A percentile compares a stretch with the other conserved stretches of the same genome.
phyloP scores from a whole-genome alignment of 2,113 vertebrate species.

The Pseudorectes ferrugineus region DNA sequence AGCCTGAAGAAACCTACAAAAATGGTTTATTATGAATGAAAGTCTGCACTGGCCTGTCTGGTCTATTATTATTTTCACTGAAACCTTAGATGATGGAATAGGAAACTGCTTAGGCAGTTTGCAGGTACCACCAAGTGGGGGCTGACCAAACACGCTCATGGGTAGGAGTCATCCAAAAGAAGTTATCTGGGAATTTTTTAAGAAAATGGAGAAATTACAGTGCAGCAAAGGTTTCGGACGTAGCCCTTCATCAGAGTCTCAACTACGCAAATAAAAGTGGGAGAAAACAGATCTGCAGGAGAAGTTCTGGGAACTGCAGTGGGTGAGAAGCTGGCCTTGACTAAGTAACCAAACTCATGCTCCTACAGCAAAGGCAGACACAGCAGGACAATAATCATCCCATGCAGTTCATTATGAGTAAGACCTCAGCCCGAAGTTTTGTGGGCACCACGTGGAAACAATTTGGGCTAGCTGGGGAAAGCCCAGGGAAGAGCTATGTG shows the following conservation, averaged over 20 bases:
- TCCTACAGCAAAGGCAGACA: not conserved
- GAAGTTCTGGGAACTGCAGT: not conserved
- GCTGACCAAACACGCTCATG: not conserved
- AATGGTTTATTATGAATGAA: not conserved
- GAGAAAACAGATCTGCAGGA: not conserved
- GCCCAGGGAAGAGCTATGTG: not conserved
- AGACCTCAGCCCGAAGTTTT: not conserved
- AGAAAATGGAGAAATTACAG: not conserved
- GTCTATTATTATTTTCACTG: not conserved
- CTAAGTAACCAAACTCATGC: not conserved
- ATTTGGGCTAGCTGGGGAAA: not conserved
- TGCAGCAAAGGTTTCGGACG: not conserved
- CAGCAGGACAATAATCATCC: not conserved
- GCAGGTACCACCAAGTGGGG: not conserved
- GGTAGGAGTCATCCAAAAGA: not conserved
- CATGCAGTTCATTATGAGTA: not conserved
- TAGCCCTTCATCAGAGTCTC: not conserved
- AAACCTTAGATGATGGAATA: not conserved
- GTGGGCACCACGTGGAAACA: not conserved
- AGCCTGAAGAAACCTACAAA: not conserved
- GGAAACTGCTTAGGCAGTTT: not conserved
- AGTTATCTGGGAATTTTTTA: not conserved
- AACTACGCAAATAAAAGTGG: not conserved
- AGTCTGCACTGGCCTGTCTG: not conserved
- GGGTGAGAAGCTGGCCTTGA: not conserved